Evolutionary conservation across 2,797 vertebrate species (phyloP).

Genomic region (Pantherophis alleghaniensis): DNA sequence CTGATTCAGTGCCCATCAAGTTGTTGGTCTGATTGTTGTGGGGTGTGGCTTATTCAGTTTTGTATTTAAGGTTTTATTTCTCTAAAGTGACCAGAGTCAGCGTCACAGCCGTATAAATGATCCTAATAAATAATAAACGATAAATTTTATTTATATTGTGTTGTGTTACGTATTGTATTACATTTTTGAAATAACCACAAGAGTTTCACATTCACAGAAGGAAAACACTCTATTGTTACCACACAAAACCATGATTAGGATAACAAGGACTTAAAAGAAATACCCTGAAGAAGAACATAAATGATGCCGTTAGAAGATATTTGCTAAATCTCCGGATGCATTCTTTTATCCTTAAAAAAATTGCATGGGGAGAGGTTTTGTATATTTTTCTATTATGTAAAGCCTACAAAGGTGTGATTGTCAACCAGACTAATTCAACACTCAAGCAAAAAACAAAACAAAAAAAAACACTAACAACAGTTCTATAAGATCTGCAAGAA

Average conservation of each 20-base stretch:
- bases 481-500: not conserved
- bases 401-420: not conserved
- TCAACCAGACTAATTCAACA: not conserved
- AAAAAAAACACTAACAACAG: not conserved
- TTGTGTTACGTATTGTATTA: not conserved
- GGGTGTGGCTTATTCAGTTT: not conserved
- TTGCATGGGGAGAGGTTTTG: not conserved
- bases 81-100: not conserved
- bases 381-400: not conserved
- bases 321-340: not conserved
- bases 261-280: not conserved
- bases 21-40: not conserved
- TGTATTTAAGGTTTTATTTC: not conserved
- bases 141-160: not conserved
- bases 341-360: not conserved
- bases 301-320: not conserved
- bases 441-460: not conserved
- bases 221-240: not conserved
- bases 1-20: no score
- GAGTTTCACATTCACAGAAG: not conserved
- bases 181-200: not conserved
- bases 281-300: not conserved
- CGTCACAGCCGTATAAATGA: not conserved
- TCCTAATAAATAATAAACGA: not conserved
- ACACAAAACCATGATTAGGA: not conserved